A percentile compares a stretch with the other conserved stretches of the same genome.
Evolutionary conservation across 2,113 vertebrate species (phyloP).

Genomic region (Toxotes jaculatrix): DNA sequence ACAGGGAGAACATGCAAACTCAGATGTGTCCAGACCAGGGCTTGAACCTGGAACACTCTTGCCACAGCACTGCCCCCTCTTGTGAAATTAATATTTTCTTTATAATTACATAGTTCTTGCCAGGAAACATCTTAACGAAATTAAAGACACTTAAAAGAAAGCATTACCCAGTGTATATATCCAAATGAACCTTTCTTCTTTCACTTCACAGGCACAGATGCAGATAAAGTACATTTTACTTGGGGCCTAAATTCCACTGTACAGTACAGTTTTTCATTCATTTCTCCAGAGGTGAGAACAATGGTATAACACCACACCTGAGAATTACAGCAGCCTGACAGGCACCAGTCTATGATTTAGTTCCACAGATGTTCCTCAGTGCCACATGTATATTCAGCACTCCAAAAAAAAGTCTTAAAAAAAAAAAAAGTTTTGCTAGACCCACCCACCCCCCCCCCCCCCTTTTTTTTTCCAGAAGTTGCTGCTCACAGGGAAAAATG

Average conservation of each 20-base stretch:
- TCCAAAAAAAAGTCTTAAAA: slow-evolving; percentile 13
- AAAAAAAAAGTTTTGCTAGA: slow-evolving; percentile 23
- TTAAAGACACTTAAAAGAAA: not conserved
- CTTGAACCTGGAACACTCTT: too few relatives aligned
- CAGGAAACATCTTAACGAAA: too few relatives aligned
- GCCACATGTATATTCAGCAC: slow-evolving; percentile 34
- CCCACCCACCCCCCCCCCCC: not conserved
- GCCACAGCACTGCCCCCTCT: too few relatives aligned
- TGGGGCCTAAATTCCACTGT: not conserved
- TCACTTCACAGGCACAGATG: not conserved
- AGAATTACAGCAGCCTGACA: slow-evolving; percentile 17
- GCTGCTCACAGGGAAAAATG: slow-evolving; percentile 65
- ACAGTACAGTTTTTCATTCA: not conserved
- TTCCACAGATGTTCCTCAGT: slow-evolving; percentile 33
- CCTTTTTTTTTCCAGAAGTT: slow-evolving; percentile 50
- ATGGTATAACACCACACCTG: slow-evolving; percentile 1
- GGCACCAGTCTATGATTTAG: slow-evolving; percentile 30
- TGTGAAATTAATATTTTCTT: too few relatives aligned
- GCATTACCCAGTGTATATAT: not conserved
- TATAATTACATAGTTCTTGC: too few relatives aligned
- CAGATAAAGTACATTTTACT: not conserved
- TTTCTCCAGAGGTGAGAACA: not conserved
- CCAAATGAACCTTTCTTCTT: not conserved
- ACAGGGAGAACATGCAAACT: too few relatives aligned
- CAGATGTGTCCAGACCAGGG: too few relatives aligned